Base-by-base conservation (phyloP, 2,113 vertebrate genomes). In the Gallinago paraguaiae region DNA sequence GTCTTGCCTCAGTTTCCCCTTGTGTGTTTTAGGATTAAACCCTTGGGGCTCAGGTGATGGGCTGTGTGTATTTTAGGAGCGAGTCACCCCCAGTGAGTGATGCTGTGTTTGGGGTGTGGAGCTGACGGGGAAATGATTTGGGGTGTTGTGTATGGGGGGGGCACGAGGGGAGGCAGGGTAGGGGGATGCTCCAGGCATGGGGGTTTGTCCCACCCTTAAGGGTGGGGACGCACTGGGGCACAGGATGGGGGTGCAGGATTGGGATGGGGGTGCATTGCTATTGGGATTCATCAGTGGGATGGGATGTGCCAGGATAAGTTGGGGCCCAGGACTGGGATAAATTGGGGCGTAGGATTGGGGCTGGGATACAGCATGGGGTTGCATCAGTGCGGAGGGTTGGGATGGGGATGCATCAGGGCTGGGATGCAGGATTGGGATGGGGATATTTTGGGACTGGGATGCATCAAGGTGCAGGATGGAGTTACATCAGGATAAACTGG, bases 51-150 rank as follows among this genome's bases (percentile, higher is more conserved):
- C 2, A 7, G 64, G 33, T 64, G 41, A 3, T 23, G 30, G 43
- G 69, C 43, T 12, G 14, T 18, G 86, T 48, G 86, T 48, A 17
- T 41, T 70, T 81, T 31, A 57, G 63, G 76, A 65, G 10, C 0
- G 5, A 80, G 65, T 43, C 6, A 19, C 39, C 39, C 10, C 6
- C 35, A 3, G 22, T 0, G 11, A 54, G 18, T 19, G 35, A 35
- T 0, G 4, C 41, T 37, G 60, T 1, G 2, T 19, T 33, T 0
- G 4, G 30, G 25, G 13, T 11, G 35, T 33, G 7, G 59, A 31
- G 15, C n/a, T 45, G 65, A 8, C 0, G 6, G 24, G 37, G 22
- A 23, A 74, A 74, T 37, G 51, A 35, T 75, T 87, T 25, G 45
- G 72, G 71, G 15, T 68, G 48, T 27, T 48, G 17, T 0, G 0